phyloP scores from a whole-genome alignment of 2,113 vertebrate species.

The Sebastes schlegelii region DNA sequence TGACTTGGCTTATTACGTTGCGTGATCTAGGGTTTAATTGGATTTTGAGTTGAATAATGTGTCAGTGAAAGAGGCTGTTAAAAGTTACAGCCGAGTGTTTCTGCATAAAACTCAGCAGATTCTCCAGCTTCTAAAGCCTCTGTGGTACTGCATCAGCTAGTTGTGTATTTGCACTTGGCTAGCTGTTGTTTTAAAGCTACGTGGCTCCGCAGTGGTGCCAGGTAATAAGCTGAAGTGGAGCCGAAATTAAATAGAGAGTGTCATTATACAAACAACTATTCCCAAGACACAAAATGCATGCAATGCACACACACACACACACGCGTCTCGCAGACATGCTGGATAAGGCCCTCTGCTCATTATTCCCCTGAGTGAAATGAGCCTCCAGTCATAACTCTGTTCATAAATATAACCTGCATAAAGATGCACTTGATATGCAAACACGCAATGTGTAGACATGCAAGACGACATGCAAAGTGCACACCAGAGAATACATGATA shows the following conservation, averaged over 20 bases:
- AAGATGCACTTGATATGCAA: neutral
- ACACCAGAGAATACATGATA: constrained; percentile 21
- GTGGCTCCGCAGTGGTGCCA: constrained; percentile 45
- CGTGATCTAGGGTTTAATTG: constrained; percentile 6
- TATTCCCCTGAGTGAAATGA: constrained; percentile 62
- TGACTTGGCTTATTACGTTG: neutral
- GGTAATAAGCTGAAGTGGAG: constrained; percentile 50
- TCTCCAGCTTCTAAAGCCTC: constrained; percentile 30
- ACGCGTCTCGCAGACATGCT: constrained; percentile 36
- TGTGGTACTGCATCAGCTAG: constrained; percentile 38
- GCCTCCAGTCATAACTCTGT: constrained; percentile 16
- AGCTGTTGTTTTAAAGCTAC: constrained; percentile 38
- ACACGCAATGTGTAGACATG: neutral
- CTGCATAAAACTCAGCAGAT: constrained; percentile 28
- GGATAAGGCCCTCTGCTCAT: constrained; percentile 61
- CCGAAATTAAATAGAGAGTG: constrained; percentile 43
- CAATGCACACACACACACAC: neutral
- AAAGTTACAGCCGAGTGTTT: constrained; percentile 33
- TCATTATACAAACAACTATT: constrained; percentile 63
- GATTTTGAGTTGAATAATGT: neutral
- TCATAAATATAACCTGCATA: constrained; percentile 31
- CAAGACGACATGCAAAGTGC: neutral
- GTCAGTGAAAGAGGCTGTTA: constrained; percentile 6
- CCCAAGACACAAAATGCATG: constrained; percentile 36
- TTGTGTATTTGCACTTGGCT: constrained; percentile 37